Percentiles rank a stretch among this genome's conserved stretches.
These are phyloP conservation scores for Aphidius colemani DNA, from an alignment of 2,888 invertebrate genomes.

Conservation along the genomic window DNA sequence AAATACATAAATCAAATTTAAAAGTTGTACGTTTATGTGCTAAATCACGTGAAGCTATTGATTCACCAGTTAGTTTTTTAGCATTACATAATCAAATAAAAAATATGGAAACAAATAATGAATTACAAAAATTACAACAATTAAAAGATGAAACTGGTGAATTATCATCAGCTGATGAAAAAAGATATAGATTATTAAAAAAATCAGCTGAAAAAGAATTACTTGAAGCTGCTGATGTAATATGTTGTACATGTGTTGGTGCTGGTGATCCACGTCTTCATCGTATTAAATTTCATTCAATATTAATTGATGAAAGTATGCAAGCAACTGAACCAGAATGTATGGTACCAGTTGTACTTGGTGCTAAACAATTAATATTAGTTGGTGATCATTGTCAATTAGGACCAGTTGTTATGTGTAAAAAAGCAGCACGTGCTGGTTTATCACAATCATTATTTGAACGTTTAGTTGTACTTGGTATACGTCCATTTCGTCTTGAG, in stretches of 20 bases:
- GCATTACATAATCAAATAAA: conserved; percentile 97
- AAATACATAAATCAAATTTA: conserved; percentile 95
- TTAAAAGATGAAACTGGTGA: conserved; percentile 98
- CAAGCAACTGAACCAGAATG: conserved; percentile 98
- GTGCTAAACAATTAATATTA: conserved; percentile 93
- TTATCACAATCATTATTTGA: conserved; percentile 97
- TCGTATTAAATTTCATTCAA: conserved; percentile 92
- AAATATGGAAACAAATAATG: conserved; percentile 90
- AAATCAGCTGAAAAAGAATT: conserved; percentile 89
- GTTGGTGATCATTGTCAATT: conserved; percentile 99
- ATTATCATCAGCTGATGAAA: conserved; percentile 92
- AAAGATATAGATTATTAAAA: conserved; percentile 86
- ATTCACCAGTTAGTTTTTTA: conserved; percentile 95
- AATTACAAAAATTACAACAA: conserved; percentile 92
- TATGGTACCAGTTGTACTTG: conserved; percentile 98
- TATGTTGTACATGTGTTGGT: conserved; percentile 98
- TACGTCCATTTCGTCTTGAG: conserved; percentile 94
- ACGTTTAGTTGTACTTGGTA: conserved; percentile 94
- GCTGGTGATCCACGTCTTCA: conserved; percentile 96
- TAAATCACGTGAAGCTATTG: conserved; percentile 96
- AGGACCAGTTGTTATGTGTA: conserved; percentile 99
- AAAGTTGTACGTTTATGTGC: conserved; percentile 94
- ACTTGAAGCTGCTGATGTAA: conserved; percentile 95
- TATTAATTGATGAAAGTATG: conserved; percentile 95
- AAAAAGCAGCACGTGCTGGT: conserved; percentile 96